Evolutionary conservation across 2,888 invertebrate genomes (phyloP), one percentile per base, ranked within the genome.

Genomic region (Dryomyza anilis): DNA sequence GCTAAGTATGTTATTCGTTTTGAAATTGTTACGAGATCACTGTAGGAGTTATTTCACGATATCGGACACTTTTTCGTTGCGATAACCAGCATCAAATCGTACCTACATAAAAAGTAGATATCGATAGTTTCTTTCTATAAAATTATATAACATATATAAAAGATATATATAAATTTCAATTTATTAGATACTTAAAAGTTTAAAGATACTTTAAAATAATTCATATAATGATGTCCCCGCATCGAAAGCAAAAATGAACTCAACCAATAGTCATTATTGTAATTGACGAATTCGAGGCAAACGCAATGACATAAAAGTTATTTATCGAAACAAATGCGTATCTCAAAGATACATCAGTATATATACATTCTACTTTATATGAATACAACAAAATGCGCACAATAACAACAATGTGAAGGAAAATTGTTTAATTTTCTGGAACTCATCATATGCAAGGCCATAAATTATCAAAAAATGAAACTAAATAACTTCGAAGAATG

Each of bases 391-490:
- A 48, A 30, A 69, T 19, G 61, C 23, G 29, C 21, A 29, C n/a
- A 39, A 39, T 19, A 4, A 53, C 33, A 23, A 29, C n/a, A 3
- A 43, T 46, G 14, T 65, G 45, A n/a, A 8, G 23, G 27, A 66
- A 77, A 74, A 76, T 74, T 74, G 74, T 77, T 76, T 70, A 74
- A 74, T 78, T 79, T 79, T 79, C 79, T 79, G 80, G 80, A 80
- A 77, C 76, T 79, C 79, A 70, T 79, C 81, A 80, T 76, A 75
- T 72, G 76, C 73, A 72, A 76, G 76, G 74, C 69, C 72, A 78
- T 80, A 78, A 79, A 79, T 80, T 74, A 77, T 73, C 66, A 69
- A 71, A 59, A 52, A 66, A 68, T 58, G 68, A 69, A 78, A 71
- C 75, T 76, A 75, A 77, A 78, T 75, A 77, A 76, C 74, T 76